A percentile compares a stretch with the other conserved stretches of the same genome.
Evolutionary conservation across 2,888 invertebrate genomes (phyloP).

Genomic region (Cataglyphis rosenhaueri): DNA sequence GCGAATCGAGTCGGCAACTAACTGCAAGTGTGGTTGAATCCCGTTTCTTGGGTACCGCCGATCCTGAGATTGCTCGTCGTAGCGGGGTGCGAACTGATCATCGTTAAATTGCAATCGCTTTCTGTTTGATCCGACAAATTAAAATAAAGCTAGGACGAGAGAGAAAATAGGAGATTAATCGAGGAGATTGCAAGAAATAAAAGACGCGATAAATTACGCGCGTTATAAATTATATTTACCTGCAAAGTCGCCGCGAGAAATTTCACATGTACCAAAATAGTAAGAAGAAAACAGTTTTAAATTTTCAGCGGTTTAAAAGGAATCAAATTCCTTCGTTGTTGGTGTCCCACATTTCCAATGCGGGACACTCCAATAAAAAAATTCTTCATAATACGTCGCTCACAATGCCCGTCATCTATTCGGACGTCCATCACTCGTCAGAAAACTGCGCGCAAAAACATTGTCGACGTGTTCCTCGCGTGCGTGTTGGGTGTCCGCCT

Average conservation of each 20-base stretch:
- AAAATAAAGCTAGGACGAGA: slow-evolving; percentile 30
- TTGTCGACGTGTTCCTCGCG: slow-evolving; percentile 45
- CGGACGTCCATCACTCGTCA: slow-evolving; percentile 44
- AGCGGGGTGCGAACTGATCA: slow-evolving; percentile 35
- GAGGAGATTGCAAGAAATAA: slow-evolving; percentile 4
- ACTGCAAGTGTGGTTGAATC: slow-evolving; percentile 44
- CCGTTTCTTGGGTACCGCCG: slow-evolving; percentile 18
- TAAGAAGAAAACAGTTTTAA: neutral
- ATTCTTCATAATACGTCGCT: slow-evolving; percentile 24
- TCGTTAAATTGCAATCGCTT: slow-evolving; percentile 52
- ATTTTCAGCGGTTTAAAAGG: neutral
- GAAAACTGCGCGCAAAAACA: slow-evolving; percentile 32
- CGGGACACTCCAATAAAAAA: neutral
- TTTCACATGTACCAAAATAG: neutral
- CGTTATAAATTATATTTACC: neutral
- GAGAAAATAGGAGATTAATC: neutral
- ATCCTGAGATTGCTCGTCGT: slow-evolving; percentile 43
- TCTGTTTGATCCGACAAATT: slow-evolving; percentile 26
- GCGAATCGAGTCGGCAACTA: slow-evolving; percentile 18
- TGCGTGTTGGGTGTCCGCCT: slow-evolving; percentile 32
- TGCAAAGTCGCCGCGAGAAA: neutral
- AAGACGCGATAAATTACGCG: neutral
- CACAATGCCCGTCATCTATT: slow-evolving; percentile 27
- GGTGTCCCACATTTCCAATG: slow-evolving; percentile 19
- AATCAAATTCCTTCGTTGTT: neutral